Conservation (phyloP, 2,888 invertebrate species). For the Pachycephus smyrnensis region DNA sequence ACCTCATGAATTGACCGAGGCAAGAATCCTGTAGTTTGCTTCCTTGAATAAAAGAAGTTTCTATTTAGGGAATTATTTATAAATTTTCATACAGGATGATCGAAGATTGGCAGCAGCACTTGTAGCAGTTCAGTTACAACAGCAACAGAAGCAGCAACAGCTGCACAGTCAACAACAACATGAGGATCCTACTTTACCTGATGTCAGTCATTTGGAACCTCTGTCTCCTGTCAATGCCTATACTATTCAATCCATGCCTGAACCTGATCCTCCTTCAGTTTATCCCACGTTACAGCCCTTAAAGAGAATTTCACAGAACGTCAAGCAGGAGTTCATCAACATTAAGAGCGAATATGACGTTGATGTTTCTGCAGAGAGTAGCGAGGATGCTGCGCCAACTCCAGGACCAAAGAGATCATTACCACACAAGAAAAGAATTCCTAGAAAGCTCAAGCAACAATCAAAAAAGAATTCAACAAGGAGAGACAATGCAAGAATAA, state of each 20-base stretch:
- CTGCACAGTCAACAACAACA: constrained; percentile 54
- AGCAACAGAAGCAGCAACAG: constrained; percentile 71
- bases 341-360: constrained; percentile 66
- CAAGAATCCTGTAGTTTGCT: constrained; percentile 25
- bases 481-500: constrained; percentile 48
- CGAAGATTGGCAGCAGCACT: constrained; percentile 73
- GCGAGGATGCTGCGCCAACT: constrained; percentile 63
- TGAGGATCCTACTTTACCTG: constrained; percentile 53
- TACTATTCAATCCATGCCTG: constrained; percentile 57
- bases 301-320: constrained; percentile 54
- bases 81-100: constrained; percentile 67
- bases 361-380: constrained; percentile 67
- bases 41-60: background rate
- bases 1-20: constrained; percentile 60
- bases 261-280: constrained; percentile 51
- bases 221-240: constrained; percentile 59
- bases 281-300: constrained; percentile 55
- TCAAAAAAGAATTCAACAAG: constrained; percentile 49
- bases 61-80: background rate
- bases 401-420: constrained; percentile 75
- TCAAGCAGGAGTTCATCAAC: constrained; percentile 60
- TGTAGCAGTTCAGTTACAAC: constrained; percentile 73
- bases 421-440: constrained; percentile 89
- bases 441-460: constrained; percentile 76
- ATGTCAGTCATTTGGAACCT: constrained; percentile 56